Conservation (phyloP, 2,888 invertebrate genomes). For the Thysanoteuthis rhombus region DNA sequence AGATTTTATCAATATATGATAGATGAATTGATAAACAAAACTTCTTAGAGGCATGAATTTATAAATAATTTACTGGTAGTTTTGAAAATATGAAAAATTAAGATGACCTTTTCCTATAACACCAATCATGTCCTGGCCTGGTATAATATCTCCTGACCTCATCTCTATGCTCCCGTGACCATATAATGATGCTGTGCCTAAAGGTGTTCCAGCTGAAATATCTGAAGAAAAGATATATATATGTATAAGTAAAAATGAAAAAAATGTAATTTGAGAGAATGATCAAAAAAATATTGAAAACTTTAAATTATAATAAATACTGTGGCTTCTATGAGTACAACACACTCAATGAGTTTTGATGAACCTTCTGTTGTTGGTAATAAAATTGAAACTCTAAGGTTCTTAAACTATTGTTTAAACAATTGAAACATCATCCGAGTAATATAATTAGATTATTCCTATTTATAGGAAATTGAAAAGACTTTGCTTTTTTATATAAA, state of each 20-base stretch:
- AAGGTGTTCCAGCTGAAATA: slow-evolving; percentile 45
- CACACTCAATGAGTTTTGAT: too few species aligned
- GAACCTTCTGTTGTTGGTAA: too few species aligned
- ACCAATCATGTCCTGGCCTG: slow-evolving; percentile 55
- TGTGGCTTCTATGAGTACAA: too few species aligned
- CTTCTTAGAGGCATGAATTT: neutral
- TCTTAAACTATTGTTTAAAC: too few species aligned
- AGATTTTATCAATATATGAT: neutral
- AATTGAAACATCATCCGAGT: too few species aligned
- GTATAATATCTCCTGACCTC: slow-evolving; percentile 48
- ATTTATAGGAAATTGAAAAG: too few species aligned
- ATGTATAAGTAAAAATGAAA: neutral
- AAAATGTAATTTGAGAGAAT: too few species aligned
- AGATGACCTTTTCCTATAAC: slow-evolving; percentile 59
- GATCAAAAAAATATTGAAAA: too few species aligned
- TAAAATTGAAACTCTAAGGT: too few species aligned
- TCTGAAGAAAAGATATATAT: slow-evolving; percentile 47
- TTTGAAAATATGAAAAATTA: neutral
- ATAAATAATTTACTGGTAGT: neutral
- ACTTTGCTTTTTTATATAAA: too few species aligned
- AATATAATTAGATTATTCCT: too few species aligned
- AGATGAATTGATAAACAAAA: neutral
- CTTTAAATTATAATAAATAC: too few species aligned
- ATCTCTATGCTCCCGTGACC: slow-evolving; percentile 50
- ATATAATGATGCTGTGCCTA: slow-evolving; percentile 57